Evolutionary conservation across 1,140 invertebrate species (phyloP).

Genomic region (Teleogryllus occipitalis): DNA sequence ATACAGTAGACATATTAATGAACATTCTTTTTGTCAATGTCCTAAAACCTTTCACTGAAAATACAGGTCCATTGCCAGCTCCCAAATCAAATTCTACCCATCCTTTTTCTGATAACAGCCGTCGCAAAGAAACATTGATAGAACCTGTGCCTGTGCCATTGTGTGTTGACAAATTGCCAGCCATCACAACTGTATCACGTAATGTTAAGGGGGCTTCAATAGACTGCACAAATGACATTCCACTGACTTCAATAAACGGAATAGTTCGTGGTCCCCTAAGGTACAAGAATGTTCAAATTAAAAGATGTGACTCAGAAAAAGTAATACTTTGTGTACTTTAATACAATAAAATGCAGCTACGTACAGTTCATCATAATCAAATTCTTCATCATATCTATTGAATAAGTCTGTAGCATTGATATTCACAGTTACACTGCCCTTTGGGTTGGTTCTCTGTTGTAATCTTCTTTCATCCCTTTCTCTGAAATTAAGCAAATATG

Average conservation of each 20-base stretch:
- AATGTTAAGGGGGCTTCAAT: constrained; percentile 85
- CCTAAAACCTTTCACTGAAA: constrained; percentile 65
- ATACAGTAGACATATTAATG: constrained; percentile 56
- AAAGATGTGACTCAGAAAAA: neutral
- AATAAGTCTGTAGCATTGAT: constrained; percentile 93
- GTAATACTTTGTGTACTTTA: neutral
- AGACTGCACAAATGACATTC: constrained; percentile 84
- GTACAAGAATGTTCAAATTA: constrained; percentile 8
- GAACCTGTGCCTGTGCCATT: constrained; percentile 77
- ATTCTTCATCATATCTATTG: constrained; percentile 49
- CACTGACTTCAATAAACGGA: constrained; percentile 79
- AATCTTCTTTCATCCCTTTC: constrained; percentile 75
- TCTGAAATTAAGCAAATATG: constrained; percentile 28
- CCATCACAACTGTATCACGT: constrained; percentile 70
- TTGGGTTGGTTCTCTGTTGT: constrained; percentile 82
- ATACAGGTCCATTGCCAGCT: constrained; percentile 66
- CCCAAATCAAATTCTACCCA: constrained; percentile 76
- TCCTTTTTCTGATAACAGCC: constrained; percentile 68
- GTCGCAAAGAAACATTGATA: constrained; percentile 62
- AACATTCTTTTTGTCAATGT: constrained; percentile 61
- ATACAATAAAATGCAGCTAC: constrained; percentile 13
- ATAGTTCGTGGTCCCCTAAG: constrained; percentile 40
- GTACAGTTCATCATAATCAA: constrained; percentile 59
- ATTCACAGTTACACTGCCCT: constrained; percentile 74
- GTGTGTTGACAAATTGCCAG: constrained; percentile 70